Base-by-base conservation (phyloP, 2,888 invertebrate species). In the Agriopis leucophaearia region DNA sequence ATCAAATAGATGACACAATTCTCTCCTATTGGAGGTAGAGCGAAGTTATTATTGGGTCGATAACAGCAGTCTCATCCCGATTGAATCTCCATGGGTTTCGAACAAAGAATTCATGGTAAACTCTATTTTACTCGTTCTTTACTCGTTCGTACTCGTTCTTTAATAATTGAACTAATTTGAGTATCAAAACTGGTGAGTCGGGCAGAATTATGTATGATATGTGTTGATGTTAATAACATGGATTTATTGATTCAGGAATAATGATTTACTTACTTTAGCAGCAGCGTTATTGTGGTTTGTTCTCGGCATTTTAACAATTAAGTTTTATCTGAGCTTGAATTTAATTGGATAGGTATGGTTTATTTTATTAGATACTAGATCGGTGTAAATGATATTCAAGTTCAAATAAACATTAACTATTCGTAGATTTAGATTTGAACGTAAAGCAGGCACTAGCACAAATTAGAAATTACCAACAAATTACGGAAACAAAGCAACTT, bases 261-360 rank as follows among this genome's bases (percentile, higher is more conserved):
- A 27, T 27, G 10, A 5, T 60, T 18, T 38, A 56, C 80, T 78
- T 71, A 86, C 87, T 79, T 85, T 86, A 45, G 80, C 82, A 15
- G 86, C 83, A 8, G 85, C 81, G 69, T 84, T 84, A 69, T 83
- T 85, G 18, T 55, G 59, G 35, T 65, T 65, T 8, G 42, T 15
- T 54, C 65, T 48, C 16, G 65, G 59, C 65, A 65, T 65, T n/a
- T 18, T 13, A 6, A 27, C 8, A 5, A 12, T 48, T 10, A 4
- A 18, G 10, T 9, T 18, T 10, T 47, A 8, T 18, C 5, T 47
- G 18, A 18, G 9, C 16, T 15, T 15, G 2, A n/a, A n/a, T 45
- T 7, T 45, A 8, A 9, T 27, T 27, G 27, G 27, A 27, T 27
- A n/a, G n/a, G n/a, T 27, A 27, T 27, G 27, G 27, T 27, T 5